Evolutionary conservation across 2,113 vertebrate genomes (phyloP), one percentile per base, ranked within the genome.

Genomic region (Formicarius rufipectus): DNA sequence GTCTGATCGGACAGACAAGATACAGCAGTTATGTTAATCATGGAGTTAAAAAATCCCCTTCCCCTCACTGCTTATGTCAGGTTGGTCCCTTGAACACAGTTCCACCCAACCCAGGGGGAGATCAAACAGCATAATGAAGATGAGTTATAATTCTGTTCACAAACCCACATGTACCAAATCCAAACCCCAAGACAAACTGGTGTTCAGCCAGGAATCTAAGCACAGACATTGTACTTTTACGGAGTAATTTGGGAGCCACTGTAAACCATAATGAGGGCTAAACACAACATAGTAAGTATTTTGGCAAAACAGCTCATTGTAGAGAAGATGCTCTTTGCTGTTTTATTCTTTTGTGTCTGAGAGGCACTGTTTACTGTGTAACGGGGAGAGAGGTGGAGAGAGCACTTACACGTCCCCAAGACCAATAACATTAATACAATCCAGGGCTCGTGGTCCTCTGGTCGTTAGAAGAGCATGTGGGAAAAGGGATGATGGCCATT

Each of bases 111-210:
- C 35, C 88, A 74, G 74, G 39, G 47, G n/a, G 60, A 95, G 84
- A 93, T 96, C 76, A 90, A 90, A 92, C 69, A 90, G 55, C 83
- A 87, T 37, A 64, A 72, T 0, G 22, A 76, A 81, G 83, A 93
- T 31, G 83, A 93, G 79, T 92, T 96, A 84, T 78, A 93, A 90
- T 88, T 96, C 92, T 84, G 47, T 69, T 92, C 90, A 60, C 73
- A 85, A 74, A 80, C 56, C 49, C 71, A 52, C 40, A 33, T 7
- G 59, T 37, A 67, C 64, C 73, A 47, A 81, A 87, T 84, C 82
- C 77, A 93, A 89, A 74, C 56, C 87, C 64, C 2, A n/a, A 82
- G 73, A 86, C 0, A 1, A 85, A 71, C 0, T 23, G 9, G n/a
- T 93, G 58, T 40, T 91, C 56, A 59, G 68, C 81, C 78, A 93